A percentile compares a stretch with the other conserved stretches of the same genome.
Evolutionary conservation across 2,888 invertebrate genomes (phyloP).

Genomic region (Linnaemya vulpina): DNA sequence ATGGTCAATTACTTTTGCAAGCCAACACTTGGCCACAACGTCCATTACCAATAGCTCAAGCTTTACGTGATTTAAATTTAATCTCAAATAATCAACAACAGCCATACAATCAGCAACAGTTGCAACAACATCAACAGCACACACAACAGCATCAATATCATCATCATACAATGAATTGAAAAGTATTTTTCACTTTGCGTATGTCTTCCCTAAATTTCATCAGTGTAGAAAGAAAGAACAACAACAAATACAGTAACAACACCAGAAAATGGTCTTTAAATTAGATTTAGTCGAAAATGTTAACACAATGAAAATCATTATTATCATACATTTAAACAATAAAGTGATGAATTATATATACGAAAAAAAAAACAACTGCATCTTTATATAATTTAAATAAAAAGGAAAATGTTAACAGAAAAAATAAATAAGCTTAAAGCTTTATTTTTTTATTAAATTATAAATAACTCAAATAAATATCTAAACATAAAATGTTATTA

Average conservation of each 20-base stretch:
- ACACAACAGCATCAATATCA: conserved; percentile 39
- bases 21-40: conserved; percentile 85
- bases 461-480: conserved; percentile 44
- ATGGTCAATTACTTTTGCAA: conserved; percentile 84
- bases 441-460: conserved; percentile 45
- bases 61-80: conserved; percentile 76
- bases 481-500: conserved; percentile 53
- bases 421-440: conserved; percentile 59
- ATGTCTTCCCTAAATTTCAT: conserved; percentile 59
- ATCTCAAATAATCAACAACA: conserved; percentile 71
- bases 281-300: conserved; percentile 65
- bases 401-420: conserved; percentile 27
- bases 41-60: conserved; percentile 84
- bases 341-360: too few species aligned
- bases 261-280: conserved; percentile 24
- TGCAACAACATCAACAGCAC: conserved; percentile 38
- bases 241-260: neutral
- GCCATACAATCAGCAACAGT: conserved; percentile 37
- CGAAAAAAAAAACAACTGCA: conserved; percentile 15
- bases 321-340: conserved; percentile 41
- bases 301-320: conserved; percentile 65
- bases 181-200: conserved; percentile 14
- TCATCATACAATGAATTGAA: conserved; percentile 56
- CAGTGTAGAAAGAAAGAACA: conserved; percentile 6
- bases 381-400: conserved; percentile 26